Base-by-base conservation (phyloP, 2,888 invertebrate genomes). In the Cremastinae sp. region DNA sequence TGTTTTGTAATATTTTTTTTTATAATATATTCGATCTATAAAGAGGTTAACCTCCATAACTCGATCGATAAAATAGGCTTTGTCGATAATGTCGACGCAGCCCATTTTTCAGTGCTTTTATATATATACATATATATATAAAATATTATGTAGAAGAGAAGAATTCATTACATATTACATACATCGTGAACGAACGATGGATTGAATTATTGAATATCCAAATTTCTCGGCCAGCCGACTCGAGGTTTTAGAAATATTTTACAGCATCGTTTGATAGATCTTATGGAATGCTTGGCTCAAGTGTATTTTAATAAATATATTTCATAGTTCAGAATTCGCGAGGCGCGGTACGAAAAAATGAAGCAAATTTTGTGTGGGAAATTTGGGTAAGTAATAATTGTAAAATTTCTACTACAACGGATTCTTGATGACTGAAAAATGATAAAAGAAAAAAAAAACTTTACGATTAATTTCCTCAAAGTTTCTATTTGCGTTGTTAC, bases 281-380 rank as follows among this genome's bases (percentile, higher is more conserved):
- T 68, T 45, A 75, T 79, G 75, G 74, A 69, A 75, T 20, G 12
- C 73, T 43, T 38, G 38, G 72, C 49, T 68, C 71, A 54, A 73
- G 68, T 61, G 47, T 36, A 78, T 74, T 78, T 74, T 80, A 74
- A 66, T 69, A 62, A 72, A 59, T 64, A 75, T 70, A 71, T 62
- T 62, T 79, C 70, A 71, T 78, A 75, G 56, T 22, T 47, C 36
- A 43, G 58, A 9, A 54, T 70, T 72, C 59, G 9, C 66, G 45
- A 38, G 49, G 61, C 36, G 45, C 56, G 49, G 45, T 59, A 51
- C 69, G 56, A 38, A 62, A 66, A 72, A 41, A 90, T 90, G 89
- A 84, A 88, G 79, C 88, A 89, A 84, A 85, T 89, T 78, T 74
- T 89, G 45, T 83, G 85, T 75, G 85, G 89, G 62, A 87, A 83